Conservation (phyloP, 2,888 invertebrate species). For the Homarus gammarus region DNA sequence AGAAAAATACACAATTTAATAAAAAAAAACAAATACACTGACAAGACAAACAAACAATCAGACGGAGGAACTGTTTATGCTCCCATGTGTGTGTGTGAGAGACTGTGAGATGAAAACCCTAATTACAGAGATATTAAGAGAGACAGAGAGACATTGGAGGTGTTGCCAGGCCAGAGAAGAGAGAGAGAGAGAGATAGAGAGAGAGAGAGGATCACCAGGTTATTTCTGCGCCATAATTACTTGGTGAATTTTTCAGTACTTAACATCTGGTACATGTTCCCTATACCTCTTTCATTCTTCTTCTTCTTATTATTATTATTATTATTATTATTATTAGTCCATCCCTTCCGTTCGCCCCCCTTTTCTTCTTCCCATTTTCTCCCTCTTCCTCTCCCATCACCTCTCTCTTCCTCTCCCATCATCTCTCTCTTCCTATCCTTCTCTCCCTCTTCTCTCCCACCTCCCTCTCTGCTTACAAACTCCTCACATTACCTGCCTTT, state of each 20-base stretch:
- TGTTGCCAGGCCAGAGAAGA: too few species aligned
- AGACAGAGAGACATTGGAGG: background rate
- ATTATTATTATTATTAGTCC: too few species aligned
- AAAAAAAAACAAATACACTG: too few species aligned
- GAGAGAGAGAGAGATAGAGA: background rate
- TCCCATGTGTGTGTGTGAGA: too few species aligned
- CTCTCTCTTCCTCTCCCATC: background rate
- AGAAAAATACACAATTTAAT: too few species aligned
- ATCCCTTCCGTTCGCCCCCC: too few species aligned
- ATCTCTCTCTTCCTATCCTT: background rate
- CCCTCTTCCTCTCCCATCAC: background rate
- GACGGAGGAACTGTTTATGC: too few species aligned
- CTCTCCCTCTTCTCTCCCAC: background rate
- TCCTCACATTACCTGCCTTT: background rate
- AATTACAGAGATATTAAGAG: background rate
- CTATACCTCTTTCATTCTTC: background rate
- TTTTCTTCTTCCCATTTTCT: background rate
- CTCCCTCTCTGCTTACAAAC: too few species aligned
- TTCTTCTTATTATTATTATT: background rate
- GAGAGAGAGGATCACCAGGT: background rate
- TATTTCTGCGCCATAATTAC: background rate
- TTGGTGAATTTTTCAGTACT: background rate
- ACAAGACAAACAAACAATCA: too few species aligned
- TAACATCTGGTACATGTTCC: background rate
- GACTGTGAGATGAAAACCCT: background rate